Evolutionary conservation across 2,113 vertebrate genomes (phyloP).

Genomic region (Tinamus guttatus): DNA sequence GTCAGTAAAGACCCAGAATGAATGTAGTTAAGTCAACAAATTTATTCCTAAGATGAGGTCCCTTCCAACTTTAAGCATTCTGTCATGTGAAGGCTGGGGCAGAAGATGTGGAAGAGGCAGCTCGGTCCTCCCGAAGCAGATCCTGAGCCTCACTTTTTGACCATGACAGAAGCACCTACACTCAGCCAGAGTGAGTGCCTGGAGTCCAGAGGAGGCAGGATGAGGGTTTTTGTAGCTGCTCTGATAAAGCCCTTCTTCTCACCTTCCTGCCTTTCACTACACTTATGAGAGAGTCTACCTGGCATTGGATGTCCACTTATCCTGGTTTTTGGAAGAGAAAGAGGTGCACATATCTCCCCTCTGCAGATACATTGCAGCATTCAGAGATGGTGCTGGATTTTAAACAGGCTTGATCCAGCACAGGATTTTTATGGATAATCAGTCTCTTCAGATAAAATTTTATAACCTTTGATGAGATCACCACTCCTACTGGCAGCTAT

Average conservation of each 20-base stretch:
- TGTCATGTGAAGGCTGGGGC: background rate
- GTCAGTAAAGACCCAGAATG: background rate
- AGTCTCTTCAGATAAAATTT: background rate
- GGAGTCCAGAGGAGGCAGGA: background rate
- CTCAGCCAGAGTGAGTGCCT: background rate
- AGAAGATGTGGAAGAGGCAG: background rate
- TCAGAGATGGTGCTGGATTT: background rate
- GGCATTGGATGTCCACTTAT: background rate
- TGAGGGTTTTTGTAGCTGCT: background rate
- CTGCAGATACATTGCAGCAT: rapidly evolving
- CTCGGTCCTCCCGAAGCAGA: background rate
- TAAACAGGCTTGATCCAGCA: background rate
- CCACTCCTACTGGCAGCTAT: background rate
- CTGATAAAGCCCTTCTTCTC: background rate
- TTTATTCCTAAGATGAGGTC: background rate
- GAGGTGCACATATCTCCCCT: background rate
- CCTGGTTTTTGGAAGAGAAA: background rate
- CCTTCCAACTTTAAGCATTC: no score
- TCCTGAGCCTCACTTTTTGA: rapidly evolving
- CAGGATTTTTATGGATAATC: background rate
- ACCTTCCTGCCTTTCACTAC: background rate
- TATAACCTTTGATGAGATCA: background rate
- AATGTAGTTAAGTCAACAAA: background rate
- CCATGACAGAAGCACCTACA: background rate
- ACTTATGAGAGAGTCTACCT: background rate